Evolutionary conservation across 2,113 vertebrate species (phyloP).

Genomic region (Phrynocephalus versicolor): DNA sequence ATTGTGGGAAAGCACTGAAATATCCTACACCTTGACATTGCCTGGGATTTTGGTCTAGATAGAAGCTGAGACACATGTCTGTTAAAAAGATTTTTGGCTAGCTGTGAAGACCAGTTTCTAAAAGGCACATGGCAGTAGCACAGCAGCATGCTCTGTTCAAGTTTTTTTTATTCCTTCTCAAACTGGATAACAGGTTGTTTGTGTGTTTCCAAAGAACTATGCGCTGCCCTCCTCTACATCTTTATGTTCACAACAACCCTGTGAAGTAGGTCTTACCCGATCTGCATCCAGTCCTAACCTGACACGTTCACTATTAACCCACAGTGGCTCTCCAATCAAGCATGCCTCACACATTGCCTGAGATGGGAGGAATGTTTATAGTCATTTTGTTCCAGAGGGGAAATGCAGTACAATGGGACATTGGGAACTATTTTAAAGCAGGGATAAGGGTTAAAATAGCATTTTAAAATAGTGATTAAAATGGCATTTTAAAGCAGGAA

Average conservation of each 20-base stretch:
- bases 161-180: background rate
- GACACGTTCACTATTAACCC: background rate
- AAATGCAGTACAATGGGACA: background rate
- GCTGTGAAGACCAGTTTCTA: background rate
- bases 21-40: background rate
- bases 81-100: background rate
- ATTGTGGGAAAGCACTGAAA: background rate
- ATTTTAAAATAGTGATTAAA: too few relatives aligned
- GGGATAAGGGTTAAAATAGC: too few relatives aligned
- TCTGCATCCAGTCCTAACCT: background rate
- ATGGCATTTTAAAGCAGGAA: background rate
- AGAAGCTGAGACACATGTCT: background rate
- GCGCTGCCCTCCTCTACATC: background rate
- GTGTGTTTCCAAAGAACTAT: background rate
- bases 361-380: background rate
- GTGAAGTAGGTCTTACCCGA: background rate
- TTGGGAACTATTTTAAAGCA: background rate
- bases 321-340: background rate
- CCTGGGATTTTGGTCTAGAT: background rate
- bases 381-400: too few relatives aligned
- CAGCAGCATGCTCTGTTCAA: background rate
- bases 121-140: background rate
- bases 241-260: background rate
- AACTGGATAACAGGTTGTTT: background rate
- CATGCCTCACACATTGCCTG: background rate